Base-by-base conservation (phyloP, 2,888 invertebrate genomes). In the Cerastis leucographa region DNA sequence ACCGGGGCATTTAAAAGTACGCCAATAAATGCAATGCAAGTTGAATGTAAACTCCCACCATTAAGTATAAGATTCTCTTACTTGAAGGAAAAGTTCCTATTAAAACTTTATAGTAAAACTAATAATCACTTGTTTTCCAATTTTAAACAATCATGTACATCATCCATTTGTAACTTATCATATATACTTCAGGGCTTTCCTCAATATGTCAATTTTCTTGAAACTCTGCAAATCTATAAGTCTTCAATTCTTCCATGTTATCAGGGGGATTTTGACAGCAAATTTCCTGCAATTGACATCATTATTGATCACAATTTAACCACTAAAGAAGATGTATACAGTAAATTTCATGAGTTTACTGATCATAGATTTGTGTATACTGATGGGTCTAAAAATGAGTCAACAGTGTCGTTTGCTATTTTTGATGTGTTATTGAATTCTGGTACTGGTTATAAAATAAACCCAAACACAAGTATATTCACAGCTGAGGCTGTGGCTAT, bases 371-470 rank as follows among this genome's bases (percentile, higher is more conserved):
- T 61, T 35, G 22, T 49, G 49, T 49, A 44, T 44, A 44, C 49
- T 22, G 49, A 49, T 22, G 49, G 49, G 49, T 49, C 49, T 22
- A 35, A 61, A 61, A 61, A 35, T 61, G 35, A 61, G 61, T 35
- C 61, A 54, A 9, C 61, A 35, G 61, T 61, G 9, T 61, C 35
- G 8, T 61, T 61, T 61, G 61, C 61, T 61, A 35, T 61, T 61
- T 61, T 29, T 29, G 61, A 61, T 61, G 35, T 1, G 11, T 35
- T 35, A 35, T 35, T 61, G 61, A 61, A 61, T 61, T 29, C 61
- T 35, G 61, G 61, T 61, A 61, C 29, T 59, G 59, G 59, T 61
- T 35, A 35, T 35, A 61, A 61, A 61, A 61, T 61, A 61, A 61
- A 61, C 35, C 35, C 35, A 35, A 61, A 61, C 61, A 61, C 61